Evolutionary conservation across 2,888 invertebrate species (phyloP).

Genomic region (Helicoverpa assulta): DNA sequence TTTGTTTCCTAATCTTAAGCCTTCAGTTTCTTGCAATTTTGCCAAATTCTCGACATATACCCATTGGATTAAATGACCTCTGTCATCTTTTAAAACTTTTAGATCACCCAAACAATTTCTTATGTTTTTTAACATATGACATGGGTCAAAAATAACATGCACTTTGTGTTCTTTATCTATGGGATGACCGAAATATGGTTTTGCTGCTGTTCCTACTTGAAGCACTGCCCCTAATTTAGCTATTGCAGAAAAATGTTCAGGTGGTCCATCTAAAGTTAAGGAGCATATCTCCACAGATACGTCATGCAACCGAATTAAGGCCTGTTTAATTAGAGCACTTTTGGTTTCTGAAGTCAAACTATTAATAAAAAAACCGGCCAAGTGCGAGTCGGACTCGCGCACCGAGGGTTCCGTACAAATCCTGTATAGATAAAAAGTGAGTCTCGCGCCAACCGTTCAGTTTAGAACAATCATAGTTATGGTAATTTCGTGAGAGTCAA

Average conservation of each 20-base stretch:
- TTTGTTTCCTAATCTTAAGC: slow-evolving; percentile 28
- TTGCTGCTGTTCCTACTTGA: slow-evolving; percentile 14
- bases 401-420: too few species aligned
- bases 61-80: slow-evolving; percentile 2
- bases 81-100: slow-evolving; percentile 19
- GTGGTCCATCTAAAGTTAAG: slow-evolving; percentile 31
- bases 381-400: too few species aligned
- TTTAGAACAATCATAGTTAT: too few species aligned
- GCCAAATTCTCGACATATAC: slow-evolving; percentile 13
- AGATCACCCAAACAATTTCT: slow-evolving; percentile 20
- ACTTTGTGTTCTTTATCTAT: slow-evolving; percentile 28
- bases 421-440: too few species aligned
- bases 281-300: slow-evolving; percentile 37
- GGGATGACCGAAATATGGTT: slow-evolving; percentile 29
- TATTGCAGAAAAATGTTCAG: slow-evolving; percentile 32
- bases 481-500: too few species aligned
- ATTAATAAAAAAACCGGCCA: slow-evolving; percentile 23
- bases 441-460: too few species aligned
- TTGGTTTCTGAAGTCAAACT: slow-evolving; percentile 24
- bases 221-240: slow-evolving; percentile 30
- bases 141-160: slow-evolving; percentile 22
- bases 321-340: slow-evolving; percentile 21
- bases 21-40: slow-evolving; percentile 29
- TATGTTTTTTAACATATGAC: slow-evolving; percentile 20
- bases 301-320: slow-evolving; percentile 31